Evolutionary conservation across 1,140 invertebrate genomes (phyloP), one percentile per base, ranked within the genome.

Genomic region (Anastrepha ludens): DNA sequence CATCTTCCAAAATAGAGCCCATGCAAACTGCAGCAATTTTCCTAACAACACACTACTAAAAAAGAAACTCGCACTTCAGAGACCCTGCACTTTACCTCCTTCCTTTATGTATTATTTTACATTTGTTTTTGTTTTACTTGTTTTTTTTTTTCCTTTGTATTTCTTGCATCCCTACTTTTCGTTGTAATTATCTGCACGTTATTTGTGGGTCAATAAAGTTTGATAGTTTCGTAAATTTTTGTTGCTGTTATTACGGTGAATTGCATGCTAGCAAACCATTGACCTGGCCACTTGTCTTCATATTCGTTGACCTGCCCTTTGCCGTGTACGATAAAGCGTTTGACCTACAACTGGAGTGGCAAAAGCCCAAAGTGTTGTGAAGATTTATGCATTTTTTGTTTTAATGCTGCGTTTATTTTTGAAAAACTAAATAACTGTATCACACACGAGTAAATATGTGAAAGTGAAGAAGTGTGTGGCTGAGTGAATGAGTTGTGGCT

Each of bases 171-270:
- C 89, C 89, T 88, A 89, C 47, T 55, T 81, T 7, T 9, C 17
- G 13, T 90, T 91, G 91, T 91, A 91, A 91, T 91, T 91, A 91
- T 91, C 91, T 91, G 91, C 91, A 91, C 91, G 91, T 91, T 91
- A 91, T 91, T 91, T 91, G 91, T 91, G 91, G 91, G 90, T 91
- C 91, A 91, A 91, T 91, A 91, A 91, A 91, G 90, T 91, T 91
- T 90, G 91, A 91, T 91, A 91, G 90, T 91, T 90, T 90, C 88
- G 58, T 62, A 29, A 81, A 29, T 50, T 81, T 81, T 81, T 55
- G 47, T 29, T 81, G 47, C 9, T 81, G n/a, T 81, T 81, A 50
- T 55, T 81, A 17, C 11, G 3, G 5, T 81, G 60, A 8, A 74
- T 81, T 81, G 74, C 74, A 81, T 81, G 74, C 47, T 20, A 41